Evolutionary conservation across 2,888 invertebrate genomes (phyloP), one percentile per base, ranked within the genome.

Genomic region (Acleris holmiana): DNA sequence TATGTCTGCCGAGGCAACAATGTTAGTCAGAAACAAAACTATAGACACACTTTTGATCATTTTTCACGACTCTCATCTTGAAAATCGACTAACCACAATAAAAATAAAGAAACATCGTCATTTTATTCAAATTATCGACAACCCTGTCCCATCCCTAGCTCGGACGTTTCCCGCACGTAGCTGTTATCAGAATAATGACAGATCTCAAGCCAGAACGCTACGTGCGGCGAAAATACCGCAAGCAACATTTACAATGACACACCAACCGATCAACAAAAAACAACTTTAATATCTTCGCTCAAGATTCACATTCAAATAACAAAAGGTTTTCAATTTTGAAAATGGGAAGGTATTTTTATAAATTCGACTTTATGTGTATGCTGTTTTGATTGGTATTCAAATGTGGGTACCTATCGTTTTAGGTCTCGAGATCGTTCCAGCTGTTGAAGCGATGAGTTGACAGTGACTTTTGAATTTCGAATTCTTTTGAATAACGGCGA

Each of bases 101-200:
- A 4, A n/a, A 23, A n/a, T 13, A 29, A 10, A 4, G 29, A 35
- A 35, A 18, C 53, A 73, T 76, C 73, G 75, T 74, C 68, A 74
- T 8, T 71, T 68, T 69, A 53, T 66, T n/a, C 7, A 44, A 77
- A 35, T 10, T 35, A 13, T 78, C 80, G 72, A 77, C 61, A 69
- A 66, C 41, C 13, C 0, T 54, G 60, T 56, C 77, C 58, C 85
- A 77, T 77, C 88, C 72, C 87, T 89, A 85, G 57, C 60, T 66
- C 73, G 77, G 80, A 78, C 84, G 83, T 83, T 83, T 81, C 83
- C 73, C 73, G 80, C 88, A 88, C 91, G 90, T 89, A 76, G 79
- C 83, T 88, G 86, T 89, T 90, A 92, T 91, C 92, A 89, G 82
- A 82, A 84, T 91, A 91, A 92, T 92, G 91, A 91, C 91, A 91